These are phyloP conservation scores for Plestiodon gilberti DNA, from an alignment of 2,113 vertebrate genomes.

Conservation along the genomic window DNA sequence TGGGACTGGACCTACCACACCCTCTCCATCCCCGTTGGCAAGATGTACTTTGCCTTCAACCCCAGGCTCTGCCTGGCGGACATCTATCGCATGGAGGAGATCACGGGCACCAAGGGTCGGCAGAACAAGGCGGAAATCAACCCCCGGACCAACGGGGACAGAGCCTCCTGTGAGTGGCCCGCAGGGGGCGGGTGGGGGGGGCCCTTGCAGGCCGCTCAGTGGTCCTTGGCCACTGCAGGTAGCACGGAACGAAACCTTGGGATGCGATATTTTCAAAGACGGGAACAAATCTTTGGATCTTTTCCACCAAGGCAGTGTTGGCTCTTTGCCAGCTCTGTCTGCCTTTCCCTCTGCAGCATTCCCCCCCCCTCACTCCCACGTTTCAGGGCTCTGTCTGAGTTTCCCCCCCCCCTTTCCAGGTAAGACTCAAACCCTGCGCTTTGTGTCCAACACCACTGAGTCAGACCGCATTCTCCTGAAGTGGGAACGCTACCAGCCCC, in stretches of 20 bases:
- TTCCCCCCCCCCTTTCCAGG: slow-evolving; percentile 45
- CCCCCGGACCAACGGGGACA: slow-evolving; percentile 82
- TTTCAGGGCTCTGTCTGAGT: rapidly evolving
- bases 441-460: slow-evolving; percentile 77
- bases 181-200: not conserved
- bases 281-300: too few species aligned
- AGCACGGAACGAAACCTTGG: too few species aligned
- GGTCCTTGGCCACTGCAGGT: not conserved
- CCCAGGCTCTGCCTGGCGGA: slow-evolving; percentile 82
- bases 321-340: not conserved
- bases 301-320: too few species aligned
- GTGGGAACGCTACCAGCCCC: slow-evolving; percentile 81
- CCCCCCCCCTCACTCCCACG: too few species aligned
- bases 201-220: not conserved
- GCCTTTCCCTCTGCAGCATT: too few species aligned
- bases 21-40: slow-evolving; percentile 79
- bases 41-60: slow-evolving; percentile 85
- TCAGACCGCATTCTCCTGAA: slow-evolving; percentile 78
- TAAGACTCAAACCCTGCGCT: slow-evolving; percentile 79
- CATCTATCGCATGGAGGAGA: slow-evolving; percentile 80
- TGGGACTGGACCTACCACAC: slow-evolving; percentile 77
- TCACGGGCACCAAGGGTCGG: slow-evolving; percentile 80
- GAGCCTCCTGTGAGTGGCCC: slow-evolving; percentile 75
- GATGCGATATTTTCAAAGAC: too few species aligned
- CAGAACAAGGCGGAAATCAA: slow-evolving; percentile 86